Conservation (phyloP, 2,797 vertebrate genomes). For the Pantherophis vulpinus region DNA sequence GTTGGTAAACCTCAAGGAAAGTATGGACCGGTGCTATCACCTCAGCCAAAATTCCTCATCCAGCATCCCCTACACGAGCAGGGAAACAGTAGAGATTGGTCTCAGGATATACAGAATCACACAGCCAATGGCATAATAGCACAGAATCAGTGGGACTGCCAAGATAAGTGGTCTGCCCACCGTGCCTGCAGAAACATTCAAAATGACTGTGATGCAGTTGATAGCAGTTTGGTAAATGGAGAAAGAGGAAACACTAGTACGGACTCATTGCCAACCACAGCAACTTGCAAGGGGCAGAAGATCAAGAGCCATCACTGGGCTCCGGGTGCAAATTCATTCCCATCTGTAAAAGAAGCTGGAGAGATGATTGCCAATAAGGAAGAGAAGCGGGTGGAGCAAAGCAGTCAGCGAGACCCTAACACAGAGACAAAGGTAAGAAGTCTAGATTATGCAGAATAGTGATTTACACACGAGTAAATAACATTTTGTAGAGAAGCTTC, state of each 20-base stretch:
- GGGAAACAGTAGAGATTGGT: conserved; percentile 46
- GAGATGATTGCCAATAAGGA: conserved; percentile 24
- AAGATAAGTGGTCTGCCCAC: background rate
- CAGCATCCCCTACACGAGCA: conserved; percentile 62
- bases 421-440: conserved; percentile 69
- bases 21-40: conserved; percentile 56
- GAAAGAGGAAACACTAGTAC: conserved; percentile 37
- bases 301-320: conserved; percentile 57
- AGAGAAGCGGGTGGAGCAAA: conserved; percentile 56
- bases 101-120: conserved; percentile 59
- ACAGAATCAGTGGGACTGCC: conserved; percentile 37
- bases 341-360: conserved; percentile 32
- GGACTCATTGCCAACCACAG: conserved; percentile 27
- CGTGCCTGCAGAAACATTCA: background rate
- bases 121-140: conserved; percentile 68
- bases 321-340: conserved; percentile 26
- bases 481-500: background rate
- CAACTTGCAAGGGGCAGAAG: conserved; percentile 36
- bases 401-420: conserved; percentile 50
- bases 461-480: background rate
- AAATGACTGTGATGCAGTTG: rapidly evolving
- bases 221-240: conserved; percentile 59
- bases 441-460: background rate
- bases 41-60: conserved; percentile 64
- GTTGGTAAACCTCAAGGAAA: conserved; percentile 65